Evolutionary conservation across 2,888 invertebrate species (phyloP), one percentile per base, ranked within the genome.

Genomic region (Eledona agricola): DNA sequence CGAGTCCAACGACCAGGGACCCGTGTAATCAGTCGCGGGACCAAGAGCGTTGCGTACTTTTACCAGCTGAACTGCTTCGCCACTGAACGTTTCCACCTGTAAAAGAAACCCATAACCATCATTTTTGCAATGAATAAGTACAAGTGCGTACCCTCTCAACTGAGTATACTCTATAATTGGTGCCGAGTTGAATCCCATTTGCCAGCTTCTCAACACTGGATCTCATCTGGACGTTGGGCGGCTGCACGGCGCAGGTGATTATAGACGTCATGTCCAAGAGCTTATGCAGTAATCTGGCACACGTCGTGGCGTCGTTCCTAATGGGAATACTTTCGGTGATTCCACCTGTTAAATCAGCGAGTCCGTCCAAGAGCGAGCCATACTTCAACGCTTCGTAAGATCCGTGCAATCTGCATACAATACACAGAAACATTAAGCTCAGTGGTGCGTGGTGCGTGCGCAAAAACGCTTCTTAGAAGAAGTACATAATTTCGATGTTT

Each of bases 351-450:
- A 95, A 80, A 76, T 94, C 93, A 0, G 92, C 90, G 38, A 95
- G 78, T 0, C 93, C 94, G 72, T 94, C 93, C 53, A 93, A 78
- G 5, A 91, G 79, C 28, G 90, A 91, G n/a, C 93, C 93, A 70
- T 95, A 95, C 71, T 94, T 94, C 1, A 95, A 79, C 0, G 94
- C 94, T 77, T 95, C 94, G 76, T 95, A 95, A 0, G 94, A 94
- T 2, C 94, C 94, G 71, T 94, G 94, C 43, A 95, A 77, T 77
- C 93, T 93, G 72, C 16, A 38, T 6, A 25, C 9, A 4, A 19
- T 19, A 19, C 4, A 4, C 19, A 4, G 25, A 25, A 25, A 11
- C 9, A 7, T 9, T 11, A 25, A n/a, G n/a, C n/a, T n/a, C n/a
- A n/a, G n/a, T n/a, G n/a, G n/a, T n/a, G n/a, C n/a, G n/a, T n/a